phyloP scores from a whole-genome alignment of 2,888 invertebrate species.

The Polydrusus pterygomalis region DNA sequence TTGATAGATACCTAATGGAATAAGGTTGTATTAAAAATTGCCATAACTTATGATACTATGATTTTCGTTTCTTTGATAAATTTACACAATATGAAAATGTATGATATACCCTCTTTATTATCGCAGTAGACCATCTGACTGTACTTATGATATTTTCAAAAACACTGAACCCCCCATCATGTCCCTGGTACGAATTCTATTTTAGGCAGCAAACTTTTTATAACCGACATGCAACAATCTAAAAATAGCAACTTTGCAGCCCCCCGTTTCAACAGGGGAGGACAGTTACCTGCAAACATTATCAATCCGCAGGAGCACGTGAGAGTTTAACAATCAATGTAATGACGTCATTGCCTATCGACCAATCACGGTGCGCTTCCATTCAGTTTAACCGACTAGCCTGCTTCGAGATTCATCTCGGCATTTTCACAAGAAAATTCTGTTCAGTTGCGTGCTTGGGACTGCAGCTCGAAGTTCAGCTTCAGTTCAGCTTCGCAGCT shows the following conservation, averaged over 20 bases:
- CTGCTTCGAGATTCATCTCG: slow-evolving; percentile 70
- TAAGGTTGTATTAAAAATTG: too few species aligned
- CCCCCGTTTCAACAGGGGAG: slow-evolving; percentile 37
- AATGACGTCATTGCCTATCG: slow-evolving; percentile 80
- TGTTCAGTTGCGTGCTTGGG: slow-evolving; percentile 52
- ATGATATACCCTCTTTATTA: too few species aligned
- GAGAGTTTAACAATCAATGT: slow-evolving; percentile 80
- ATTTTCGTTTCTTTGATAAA: too few species aligned
- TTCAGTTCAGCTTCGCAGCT: slow-evolving; percentile 6
- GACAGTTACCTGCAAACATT: slow-evolving; percentile 64
- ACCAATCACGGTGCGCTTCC: slow-evolving; percentile 80
- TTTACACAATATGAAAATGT: too few species aligned
- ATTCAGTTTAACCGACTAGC: slow-evolving; percentile 76
- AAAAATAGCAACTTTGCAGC: slow-evolving; percentile 48
- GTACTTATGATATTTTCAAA: neutral
- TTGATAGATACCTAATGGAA: too few species aligned
- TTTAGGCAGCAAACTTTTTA: slow-evolving; percentile 12
- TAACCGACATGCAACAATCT: slow-evolving; percentile 40
- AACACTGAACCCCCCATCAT: neutral
- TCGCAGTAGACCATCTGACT: too few species aligned
- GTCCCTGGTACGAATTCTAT: slow-evolving; percentile 13
- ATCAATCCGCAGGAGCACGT: slow-evolving; percentile 72
- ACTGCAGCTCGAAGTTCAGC: slow-evolving; percentile 41
- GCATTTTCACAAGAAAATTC: slow-evolving; percentile 53
- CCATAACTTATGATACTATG: too few species aligned